These are phyloP conservation scores for Volucella inanis DNA, from an alignment of 2,888 invertebrate species.

Conservation along the genomic window DNA sequence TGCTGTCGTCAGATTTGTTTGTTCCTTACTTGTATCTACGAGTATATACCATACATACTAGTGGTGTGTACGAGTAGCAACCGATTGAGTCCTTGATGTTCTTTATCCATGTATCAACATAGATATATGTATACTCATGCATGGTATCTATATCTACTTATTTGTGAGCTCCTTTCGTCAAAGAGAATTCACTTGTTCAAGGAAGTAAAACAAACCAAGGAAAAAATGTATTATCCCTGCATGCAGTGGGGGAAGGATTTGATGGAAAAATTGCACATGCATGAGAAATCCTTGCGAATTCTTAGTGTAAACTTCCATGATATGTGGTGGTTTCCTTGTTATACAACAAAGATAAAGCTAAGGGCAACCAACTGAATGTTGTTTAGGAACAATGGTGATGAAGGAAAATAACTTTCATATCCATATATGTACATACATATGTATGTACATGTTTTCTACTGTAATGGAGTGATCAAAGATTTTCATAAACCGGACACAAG, in stretches of 20 bases:
- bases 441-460: slow-evolving; percentile 16
- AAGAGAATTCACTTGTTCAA: slow-evolving; percentile 47
- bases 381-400: neutral
- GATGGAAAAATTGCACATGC: slow-evolving; percentile 60
- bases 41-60: slow-evolving; percentile 22
- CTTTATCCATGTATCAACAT: neutral
- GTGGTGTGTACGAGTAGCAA: slow-evolving; percentile 28
- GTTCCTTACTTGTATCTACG: slow-evolving; percentile 60
- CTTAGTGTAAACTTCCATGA: slow-evolving; percentile 49
- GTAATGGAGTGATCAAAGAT: slow-evolving; percentile 53
- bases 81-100: slow-evolving; percentile 59
- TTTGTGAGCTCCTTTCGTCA: slow-evolving; percentile 54
- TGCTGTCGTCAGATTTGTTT: slow-evolving; percentile 73
- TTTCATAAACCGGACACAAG: slow-evolving; percentile 34
- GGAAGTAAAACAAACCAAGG: slow-evolving; percentile 64
- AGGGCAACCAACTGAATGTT: slow-evolving; percentile 6
- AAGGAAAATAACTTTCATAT: neutral
- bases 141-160: neutral
- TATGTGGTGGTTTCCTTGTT: slow-evolving; percentile 1
- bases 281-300: slow-evolving; percentile 50
- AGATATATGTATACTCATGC: neutral
- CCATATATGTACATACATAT: too few species aligned
- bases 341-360: slow-evolving; percentile 9
- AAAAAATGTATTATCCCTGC: slow-evolving; percentile 35
- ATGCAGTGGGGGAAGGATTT: slow-evolving; percentile 22